phyloP scores from a whole-genome alignment of 2,113 vertebrate species.

The Myotis brandtii region DNA sequence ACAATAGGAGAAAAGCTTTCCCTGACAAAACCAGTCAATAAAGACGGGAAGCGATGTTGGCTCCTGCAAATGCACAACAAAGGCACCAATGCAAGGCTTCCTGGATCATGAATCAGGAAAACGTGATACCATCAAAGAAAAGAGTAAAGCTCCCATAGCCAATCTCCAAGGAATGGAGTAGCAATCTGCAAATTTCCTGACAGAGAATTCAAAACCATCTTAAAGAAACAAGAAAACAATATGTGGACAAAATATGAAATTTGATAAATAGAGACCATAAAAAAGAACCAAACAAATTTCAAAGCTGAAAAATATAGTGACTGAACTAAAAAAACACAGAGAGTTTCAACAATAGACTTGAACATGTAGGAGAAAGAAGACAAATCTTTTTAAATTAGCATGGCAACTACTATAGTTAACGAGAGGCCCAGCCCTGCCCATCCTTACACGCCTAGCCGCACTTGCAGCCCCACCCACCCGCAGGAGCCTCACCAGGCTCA shows the following conservation, averaged over 20 bases:
- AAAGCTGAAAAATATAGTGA: background rate
- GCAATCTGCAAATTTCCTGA: background rate
- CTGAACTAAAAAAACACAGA: background rate
- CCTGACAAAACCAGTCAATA: background rate
- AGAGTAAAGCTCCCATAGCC: background rate
- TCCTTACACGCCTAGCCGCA: too few species aligned
- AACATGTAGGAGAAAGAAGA: background rate
- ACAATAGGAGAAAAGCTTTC: background rate
- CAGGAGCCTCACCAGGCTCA: too few species aligned
- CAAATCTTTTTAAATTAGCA: background rate
- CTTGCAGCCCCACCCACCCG: too few species aligned
- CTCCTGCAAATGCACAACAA: background rate
- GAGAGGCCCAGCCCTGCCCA: too few species aligned
- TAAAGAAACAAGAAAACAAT: background rate
- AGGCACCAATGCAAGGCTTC: background rate
- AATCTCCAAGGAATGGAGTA: background rate
- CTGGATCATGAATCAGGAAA: background rate
- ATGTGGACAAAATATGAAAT: background rate
- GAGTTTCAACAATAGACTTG: background rate
- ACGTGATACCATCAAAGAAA: background rate
- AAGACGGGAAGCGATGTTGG: background rate
- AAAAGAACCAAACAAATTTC: conserved; percentile 13
- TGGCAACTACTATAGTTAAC: too few species aligned
- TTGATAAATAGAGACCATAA: background rate
- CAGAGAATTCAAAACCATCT: background rate